Percentiles rank a stretch among this genome's conserved stretches.
phyloP scores from a whole-genome alignment of 2,888 invertebrate genomes.

The Selenia dentaria region DNA sequence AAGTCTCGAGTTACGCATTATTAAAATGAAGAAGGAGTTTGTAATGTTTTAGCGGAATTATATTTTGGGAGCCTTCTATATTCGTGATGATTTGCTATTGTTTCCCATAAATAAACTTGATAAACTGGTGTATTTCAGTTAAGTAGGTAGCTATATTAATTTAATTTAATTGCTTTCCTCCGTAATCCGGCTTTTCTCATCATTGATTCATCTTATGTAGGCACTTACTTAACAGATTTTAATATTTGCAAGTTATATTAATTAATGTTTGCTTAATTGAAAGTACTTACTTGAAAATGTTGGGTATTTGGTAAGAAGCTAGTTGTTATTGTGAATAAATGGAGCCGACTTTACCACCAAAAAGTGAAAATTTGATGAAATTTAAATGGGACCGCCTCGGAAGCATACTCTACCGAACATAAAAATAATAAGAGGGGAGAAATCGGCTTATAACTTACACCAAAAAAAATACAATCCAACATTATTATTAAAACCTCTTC shows the following conservation, averaged over 20 bases:
- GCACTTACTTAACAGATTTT: slow-evolving; percentile 4
- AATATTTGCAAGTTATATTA: neutral
- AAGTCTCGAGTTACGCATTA: slow-evolving; percentile 46
- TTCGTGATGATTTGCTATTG: slow-evolving; percentile 11
- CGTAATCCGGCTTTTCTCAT: slow-evolving; percentile 4
- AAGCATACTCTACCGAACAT: too few relatives aligned
- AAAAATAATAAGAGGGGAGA: too few relatives aligned
- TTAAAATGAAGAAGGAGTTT: slow-evolving; percentile 46
- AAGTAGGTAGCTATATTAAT: slow-evolving; percentile 5
- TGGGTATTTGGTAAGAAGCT: too few relatives aligned
- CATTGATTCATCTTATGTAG: slow-evolving; percentile 12
- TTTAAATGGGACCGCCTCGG: too few relatives aligned
- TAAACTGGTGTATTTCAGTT: slow-evolving; percentile 5
- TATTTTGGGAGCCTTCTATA: slow-evolving; percentile 14
- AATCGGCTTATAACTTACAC: too few relatives aligned
- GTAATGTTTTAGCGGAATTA: slow-evolving; percentile 31
- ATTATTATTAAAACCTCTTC: too few relatives aligned
- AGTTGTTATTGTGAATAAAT: too few relatives aligned
- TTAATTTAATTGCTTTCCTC: slow-evolving; percentile 10
- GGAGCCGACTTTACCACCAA: too few relatives aligned
- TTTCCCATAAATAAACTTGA: slow-evolving; percentile 11
- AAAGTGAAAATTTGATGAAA: too few relatives aligned
- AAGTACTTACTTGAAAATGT: too few relatives aligned
- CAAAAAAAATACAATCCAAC: too few relatives aligned
- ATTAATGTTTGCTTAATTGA: too few relatives aligned